Conservation (phyloP, 2,797 vertebrate genomes). For the Oceanodroma leucorhoa region DNA sequence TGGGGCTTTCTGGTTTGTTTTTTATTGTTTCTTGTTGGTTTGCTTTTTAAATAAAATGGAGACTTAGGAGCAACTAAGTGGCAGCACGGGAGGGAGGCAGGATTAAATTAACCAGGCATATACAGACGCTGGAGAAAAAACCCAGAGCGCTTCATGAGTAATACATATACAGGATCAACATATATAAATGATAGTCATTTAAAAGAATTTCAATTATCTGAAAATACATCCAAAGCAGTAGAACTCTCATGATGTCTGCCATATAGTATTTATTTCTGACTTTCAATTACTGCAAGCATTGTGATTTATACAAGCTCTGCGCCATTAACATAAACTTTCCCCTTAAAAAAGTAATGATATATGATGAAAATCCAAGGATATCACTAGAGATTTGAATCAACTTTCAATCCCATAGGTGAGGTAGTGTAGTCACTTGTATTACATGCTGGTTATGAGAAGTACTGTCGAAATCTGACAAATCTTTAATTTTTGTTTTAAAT, state of each 20-base stretch:
- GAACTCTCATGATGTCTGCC: neutral
- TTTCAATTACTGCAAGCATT: conserved; percentile 58
- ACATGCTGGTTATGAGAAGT: conserved; percentile 69
- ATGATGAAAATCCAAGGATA: conserved; percentile 42
- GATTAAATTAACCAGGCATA: conserved; percentile 21
- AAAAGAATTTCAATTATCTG: conserved; percentile 1
- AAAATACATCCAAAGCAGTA: conserved; percentile 5
- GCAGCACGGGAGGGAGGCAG: neutral
- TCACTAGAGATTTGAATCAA: conserved; percentile 62
- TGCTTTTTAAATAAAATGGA: neutral
- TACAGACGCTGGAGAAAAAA: neutral
- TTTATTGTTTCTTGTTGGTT: neutral
- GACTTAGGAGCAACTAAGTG: neutral
- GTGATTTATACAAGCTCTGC: conserved; percentile 66
- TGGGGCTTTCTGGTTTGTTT: neutral
- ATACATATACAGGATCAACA: neutral
- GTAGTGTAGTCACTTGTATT: conserved; percentile 78
- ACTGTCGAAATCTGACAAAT: conserved; percentile 49
- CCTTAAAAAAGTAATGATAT: conserved; percentile 29
- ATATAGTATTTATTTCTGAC: conserved; percentile 10
- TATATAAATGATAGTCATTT: neutral
- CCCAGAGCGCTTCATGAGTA: neutral
- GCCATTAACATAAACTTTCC: conserved; percentile 22
- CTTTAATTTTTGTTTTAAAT: conserved; percentile 31
- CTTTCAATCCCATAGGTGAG: conserved; percentile 75